phyloP scores from a whole-genome alignment of 2,113 vertebrate species.

The Onychostoma macrolepis region DNA sequence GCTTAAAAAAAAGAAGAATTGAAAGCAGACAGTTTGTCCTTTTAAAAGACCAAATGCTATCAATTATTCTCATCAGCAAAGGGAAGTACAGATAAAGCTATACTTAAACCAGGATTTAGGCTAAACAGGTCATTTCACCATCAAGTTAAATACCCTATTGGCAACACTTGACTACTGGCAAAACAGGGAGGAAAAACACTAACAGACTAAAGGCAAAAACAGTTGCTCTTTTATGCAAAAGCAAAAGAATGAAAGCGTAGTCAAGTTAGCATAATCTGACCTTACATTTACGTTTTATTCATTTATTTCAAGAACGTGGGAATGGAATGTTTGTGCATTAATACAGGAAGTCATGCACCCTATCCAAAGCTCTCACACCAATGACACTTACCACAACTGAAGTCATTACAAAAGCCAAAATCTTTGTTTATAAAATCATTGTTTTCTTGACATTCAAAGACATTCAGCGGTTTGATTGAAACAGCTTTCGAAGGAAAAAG shows the following conservation, averaged over 20 bases:
- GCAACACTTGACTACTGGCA: constrained; percentile 16
- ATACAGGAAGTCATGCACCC: neutral
- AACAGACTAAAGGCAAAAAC: constrained; percentile 1
- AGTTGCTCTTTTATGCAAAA: neutral
- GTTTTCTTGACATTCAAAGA: constrained; percentile 1
- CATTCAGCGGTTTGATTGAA: neutral
- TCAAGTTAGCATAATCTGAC: neutral
- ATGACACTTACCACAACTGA: neutral
- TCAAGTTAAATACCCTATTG: constrained; percentile 1
- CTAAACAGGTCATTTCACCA: constrained; percentile 22
- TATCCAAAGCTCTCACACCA: neutral
- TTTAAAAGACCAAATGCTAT: constrained; percentile 6
- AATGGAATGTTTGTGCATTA: neutral
- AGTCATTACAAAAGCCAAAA: neutral
- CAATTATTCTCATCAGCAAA: constrained; percentile 29
- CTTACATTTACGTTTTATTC: neutral
- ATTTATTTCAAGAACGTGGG: neutral
- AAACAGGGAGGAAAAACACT: neutral
- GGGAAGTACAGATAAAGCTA: constrained; percentile 11
- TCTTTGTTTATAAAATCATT: neutral
- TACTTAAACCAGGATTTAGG: neutral
- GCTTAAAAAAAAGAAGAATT: constrained; percentile 11
- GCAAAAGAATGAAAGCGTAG: neutral
- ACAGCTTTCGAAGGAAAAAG: neutral
- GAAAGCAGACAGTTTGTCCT: constrained; percentile 11